Evolutionary conservation across 2,113 vertebrate genomes (phyloP), one percentile per base, ranked within the genome.

Genomic region (Sylvietta virens): DNA sequence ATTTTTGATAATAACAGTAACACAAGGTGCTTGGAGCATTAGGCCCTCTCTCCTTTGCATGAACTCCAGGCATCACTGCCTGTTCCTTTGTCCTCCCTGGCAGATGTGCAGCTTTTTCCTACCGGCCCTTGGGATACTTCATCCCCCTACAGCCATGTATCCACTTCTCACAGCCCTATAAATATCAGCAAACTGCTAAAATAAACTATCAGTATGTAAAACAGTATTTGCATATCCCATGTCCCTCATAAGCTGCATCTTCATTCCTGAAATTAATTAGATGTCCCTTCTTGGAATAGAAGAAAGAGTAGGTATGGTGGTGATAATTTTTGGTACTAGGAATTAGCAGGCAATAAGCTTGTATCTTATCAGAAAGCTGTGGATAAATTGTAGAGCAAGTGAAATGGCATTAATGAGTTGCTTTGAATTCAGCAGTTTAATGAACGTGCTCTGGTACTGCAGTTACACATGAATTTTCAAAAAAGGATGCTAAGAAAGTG

Each of bases 371-470:
- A 58, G 44, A 66, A 51, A 47, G 58, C n/a, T 80, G 42, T 40
- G 74, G 33, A 5, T 72, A 45, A 82, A 15, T 4, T 27, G 40
- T 24, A 82, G 58, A 54, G 24, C 13, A 26, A 50, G 23, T 44
- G 9, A 50, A 69, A 30, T 26, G 21, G 21, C 45, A 15, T 60
- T 24, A 26, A n/a, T 54, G 15, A 44, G 15, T 44, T 0, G 0
- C 19, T 72, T 83, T 54, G 47, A 61, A 42, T 77, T 80, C 45
- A n/a, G 8, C 15, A 3, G 81, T 88, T 69, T 11, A 57, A 20
- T 15, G 48, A 6, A 61, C 0, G 0, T 27, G 18, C 22, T 4
- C 40, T 31, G 37, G 31, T 35, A 4, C 40, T n/a, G 37, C 27
- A 15, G 4, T 30, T 24, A 22, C 11, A 6, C 3, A 2, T 21